Conservation (phyloP, 2,113 vertebrate genomes). For the Eptatretus burgeri region DNA sequence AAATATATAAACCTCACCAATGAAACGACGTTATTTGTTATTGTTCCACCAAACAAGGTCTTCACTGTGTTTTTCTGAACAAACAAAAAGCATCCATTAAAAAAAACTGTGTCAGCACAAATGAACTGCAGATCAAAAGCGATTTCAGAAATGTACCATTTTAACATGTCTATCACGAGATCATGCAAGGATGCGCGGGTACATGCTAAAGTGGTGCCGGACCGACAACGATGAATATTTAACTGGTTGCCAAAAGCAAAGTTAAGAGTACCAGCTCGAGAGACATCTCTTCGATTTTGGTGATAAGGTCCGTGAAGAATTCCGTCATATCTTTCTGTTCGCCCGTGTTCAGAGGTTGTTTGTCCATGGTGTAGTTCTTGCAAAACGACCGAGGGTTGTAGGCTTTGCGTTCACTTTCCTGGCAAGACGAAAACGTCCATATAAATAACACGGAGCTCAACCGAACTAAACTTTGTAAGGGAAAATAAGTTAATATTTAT, state of each 20-base stretch:
- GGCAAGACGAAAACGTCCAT: slow-evolving; percentile 7
- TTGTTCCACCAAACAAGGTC: slow-evolving; percentile 84
- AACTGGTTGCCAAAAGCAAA: no score
- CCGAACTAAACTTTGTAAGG: background rate
- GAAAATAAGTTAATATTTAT: no score
- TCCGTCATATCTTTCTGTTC: slow-evolving; percentile 99
- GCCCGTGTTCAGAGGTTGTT: slow-evolving; percentile 84
- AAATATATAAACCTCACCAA: slow-evolving; percentile 47
- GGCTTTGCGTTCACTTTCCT: slow-evolving; percentile 94
- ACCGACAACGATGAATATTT: no score
- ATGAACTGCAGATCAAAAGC: no score
- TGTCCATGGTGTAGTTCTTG: slow-evolving; percentile 98
- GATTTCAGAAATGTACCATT: no score
- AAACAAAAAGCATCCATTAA: slow-evolving; percentile 13
- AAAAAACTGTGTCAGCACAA: no score
- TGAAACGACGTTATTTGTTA: slow-evolving; percentile 95
- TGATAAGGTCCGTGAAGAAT: slow-evolving; percentile 96
- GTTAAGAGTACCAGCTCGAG: slow-evolving; percentile 39
- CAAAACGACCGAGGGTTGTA: slow-evolving; percentile 93
- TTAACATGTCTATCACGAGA: no score
- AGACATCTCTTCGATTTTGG: slow-evolving; percentile 98
- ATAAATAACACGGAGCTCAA: background rate
- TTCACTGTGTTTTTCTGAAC: slow-evolving; percentile 93
- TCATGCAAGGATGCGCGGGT: no score
- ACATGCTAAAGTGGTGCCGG: no score